Percentiles rank a stretch among this genome's conserved stretches.
Conservation (phyloP, 2,113 vertebrate genomes). For the Salvelinus fontinalis region DNA sequence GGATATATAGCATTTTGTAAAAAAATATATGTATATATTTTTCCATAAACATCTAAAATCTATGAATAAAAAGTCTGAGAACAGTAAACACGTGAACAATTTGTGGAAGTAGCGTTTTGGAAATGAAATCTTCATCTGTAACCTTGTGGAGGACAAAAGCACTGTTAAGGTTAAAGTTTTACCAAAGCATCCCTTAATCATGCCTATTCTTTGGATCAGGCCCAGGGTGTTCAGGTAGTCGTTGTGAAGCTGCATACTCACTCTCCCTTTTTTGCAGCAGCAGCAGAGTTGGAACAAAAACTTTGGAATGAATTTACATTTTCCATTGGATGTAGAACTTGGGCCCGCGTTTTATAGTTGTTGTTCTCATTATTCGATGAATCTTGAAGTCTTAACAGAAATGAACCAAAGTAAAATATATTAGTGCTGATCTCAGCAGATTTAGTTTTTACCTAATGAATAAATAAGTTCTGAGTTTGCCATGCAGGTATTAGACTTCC, state of each 20-base stretch:
- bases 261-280: constrained; percentile 12
- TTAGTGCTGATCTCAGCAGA: constrained; percentile 57
- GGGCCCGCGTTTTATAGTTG: constrained; percentile 72
- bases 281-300: constrained; percentile 56
- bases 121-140: too few species aligned
- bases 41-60: too few species aligned
- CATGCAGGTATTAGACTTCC: constrained; percentile 29
- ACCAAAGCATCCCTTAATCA: constrained; percentile 35
- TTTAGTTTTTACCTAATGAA: constrained; percentile 57
- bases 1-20: too few species aligned
- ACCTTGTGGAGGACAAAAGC: background rate
- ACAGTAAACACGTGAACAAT: too few species aligned
- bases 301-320: constrained; percentile 71
- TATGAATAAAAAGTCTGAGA: too few species aligned
- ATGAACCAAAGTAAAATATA: constrained; percentile 45
- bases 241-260: constrained; percentile 25
- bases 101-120: too few species aligned
- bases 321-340: constrained; percentile 73
- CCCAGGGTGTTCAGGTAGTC: constrained; percentile 31
- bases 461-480: constrained; percentile 48
- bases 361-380: constrained; percentile 72
- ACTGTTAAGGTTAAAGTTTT: background rate
- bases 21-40: too few species aligned
- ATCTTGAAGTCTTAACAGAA: constrained; percentile 62
- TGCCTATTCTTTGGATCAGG: constrained; percentile 26